A percentile compares a stretch with the other conserved stretches of the same genome.
These are phyloP conservation scores for Brenthis hecate DNA, from an alignment of 2,888 invertebrate genomes.

Conservation along the genomic window DNA sequence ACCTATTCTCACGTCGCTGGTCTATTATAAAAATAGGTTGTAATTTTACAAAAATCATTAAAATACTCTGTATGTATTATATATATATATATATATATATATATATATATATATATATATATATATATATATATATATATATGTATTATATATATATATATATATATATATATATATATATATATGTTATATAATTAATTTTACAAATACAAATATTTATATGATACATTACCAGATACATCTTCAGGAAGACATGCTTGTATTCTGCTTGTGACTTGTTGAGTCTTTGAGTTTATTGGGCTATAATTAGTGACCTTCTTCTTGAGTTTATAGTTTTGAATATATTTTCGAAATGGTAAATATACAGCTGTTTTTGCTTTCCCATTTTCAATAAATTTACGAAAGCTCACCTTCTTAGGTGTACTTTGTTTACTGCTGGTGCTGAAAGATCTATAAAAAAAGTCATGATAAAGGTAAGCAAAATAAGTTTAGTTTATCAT, in stretches of 20 bases:
- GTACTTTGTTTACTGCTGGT: constrained; percentile 70
- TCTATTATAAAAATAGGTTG: not conserved
- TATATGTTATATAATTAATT: too few species aligned
- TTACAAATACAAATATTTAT: too few species aligned
- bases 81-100: too few species aligned
- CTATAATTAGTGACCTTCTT: constrained; percentile 66
- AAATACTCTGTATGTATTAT: too few species aligned
- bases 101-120: too few species aligned
- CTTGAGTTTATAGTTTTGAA: constrained; percentile 70
- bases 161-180: too few species aligned
- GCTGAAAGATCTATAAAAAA: constrained; percentile 59
- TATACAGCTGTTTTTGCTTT: constrained; percentile 80
- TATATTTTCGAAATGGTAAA: constrained; percentile 84
- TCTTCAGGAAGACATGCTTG: constrained; percentile 64
- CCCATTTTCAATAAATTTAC: constrained; percentile 73
- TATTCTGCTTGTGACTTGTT: constrained; percentile 63
- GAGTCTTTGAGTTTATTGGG: constrained; percentile 62
- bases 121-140: too few species aligned
- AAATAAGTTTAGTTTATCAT: not conserved
- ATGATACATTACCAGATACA: constrained; percentile 57
- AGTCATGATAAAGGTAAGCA: not conserved
- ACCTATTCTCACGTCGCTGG: too few species aligned
- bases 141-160: too few species aligned
- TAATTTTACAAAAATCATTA: too few species aligned
- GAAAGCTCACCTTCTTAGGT: constrained; percentile 74